These are phyloP conservation scores for Endotricha flammealis DNA, from an alignment of 2,888 invertebrate genomes.

Conservation along the genomic window DNA sequence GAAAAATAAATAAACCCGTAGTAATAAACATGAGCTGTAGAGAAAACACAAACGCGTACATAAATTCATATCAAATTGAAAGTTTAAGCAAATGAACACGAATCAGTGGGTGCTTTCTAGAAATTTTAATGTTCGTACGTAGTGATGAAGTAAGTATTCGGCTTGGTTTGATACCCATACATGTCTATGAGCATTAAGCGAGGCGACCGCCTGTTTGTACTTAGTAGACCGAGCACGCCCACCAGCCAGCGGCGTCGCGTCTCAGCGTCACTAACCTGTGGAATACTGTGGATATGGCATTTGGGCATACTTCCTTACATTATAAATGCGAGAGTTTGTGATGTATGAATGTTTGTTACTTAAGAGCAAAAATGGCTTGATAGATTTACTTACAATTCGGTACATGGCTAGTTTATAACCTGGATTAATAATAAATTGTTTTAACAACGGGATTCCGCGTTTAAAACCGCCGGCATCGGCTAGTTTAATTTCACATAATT, in stretches of 20 bases:
- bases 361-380: too few species aligned
- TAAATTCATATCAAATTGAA: constrained; percentile 68
- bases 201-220: constrained; percentile 46
- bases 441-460: too few species aligned
- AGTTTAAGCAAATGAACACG: constrained; percentile 65
- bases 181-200: constrained; percentile 35
- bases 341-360: too few species aligned
- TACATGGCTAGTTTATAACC: too few species aligned
- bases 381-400: too few species aligned
- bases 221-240: constrained; percentile 56
- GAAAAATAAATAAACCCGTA: constrained; percentile 16
- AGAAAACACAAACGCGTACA: constrained; percentile 47
- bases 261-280: constrained; percentile 3
- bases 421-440: too few species aligned
- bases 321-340: too few species aligned
- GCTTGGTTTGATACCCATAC: constrained; percentile 21
- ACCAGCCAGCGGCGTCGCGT: constrained; percentile 24
- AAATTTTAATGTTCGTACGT: constrained; percentile 48
- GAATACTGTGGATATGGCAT: constrained; percentile 28
- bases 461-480: too few species aligned
- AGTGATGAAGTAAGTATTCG: constrained; percentile 26
- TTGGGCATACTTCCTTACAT: too few species aligned
- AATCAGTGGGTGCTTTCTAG: constrained; percentile 63
- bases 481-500: too few species aligned
- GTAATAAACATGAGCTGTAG: constrained; percentile 32